Percentiles rank a stretch among this genome's conserved stretches.
Evolutionary conservation across 2,113 vertebrate species (phyloP).

Genomic region (Myotis davidii): DNA sequence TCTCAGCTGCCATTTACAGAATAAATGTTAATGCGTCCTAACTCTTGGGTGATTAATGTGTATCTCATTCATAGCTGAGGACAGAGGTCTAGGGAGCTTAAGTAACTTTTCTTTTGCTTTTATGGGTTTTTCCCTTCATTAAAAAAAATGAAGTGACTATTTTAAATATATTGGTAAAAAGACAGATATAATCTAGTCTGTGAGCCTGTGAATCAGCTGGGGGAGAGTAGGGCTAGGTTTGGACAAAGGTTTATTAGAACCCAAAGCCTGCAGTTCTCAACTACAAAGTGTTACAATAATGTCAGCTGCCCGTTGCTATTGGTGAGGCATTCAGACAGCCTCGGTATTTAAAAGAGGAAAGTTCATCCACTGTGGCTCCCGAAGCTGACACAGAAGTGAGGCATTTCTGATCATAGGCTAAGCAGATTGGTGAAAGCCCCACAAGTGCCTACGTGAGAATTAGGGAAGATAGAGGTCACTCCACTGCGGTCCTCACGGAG

Average conservation of each 20-base stretch:
- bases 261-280: neutral
- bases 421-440: neutral
- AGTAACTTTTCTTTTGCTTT: neutral
- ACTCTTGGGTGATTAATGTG: neutral
- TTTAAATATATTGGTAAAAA: neutral
- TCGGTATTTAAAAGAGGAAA: neutral
- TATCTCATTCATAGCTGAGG: neutral
- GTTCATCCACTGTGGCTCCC: neutral
- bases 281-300: neutral
- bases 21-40: rapidly evolving
- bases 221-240: neutral
- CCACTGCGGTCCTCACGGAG: neutral
- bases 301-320: neutral
- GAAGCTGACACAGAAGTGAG: neutral
- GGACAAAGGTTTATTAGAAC: neutral
- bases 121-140: neutral
- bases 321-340: neutral
- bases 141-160: neutral
- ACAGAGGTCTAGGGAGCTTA: neutral
- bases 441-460: neutral
- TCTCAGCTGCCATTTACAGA: neutral
- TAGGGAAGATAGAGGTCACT: neutral
- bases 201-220: neutral
- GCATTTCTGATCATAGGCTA: neutral
- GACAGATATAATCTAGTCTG: neutral